A percentile compares a stretch with the other conserved stretches of the same genome.
Evolutionary conservation across 2,888 invertebrate genomes (phyloP).

Genomic region (Leptinotarsa tumamoca): DNA sequence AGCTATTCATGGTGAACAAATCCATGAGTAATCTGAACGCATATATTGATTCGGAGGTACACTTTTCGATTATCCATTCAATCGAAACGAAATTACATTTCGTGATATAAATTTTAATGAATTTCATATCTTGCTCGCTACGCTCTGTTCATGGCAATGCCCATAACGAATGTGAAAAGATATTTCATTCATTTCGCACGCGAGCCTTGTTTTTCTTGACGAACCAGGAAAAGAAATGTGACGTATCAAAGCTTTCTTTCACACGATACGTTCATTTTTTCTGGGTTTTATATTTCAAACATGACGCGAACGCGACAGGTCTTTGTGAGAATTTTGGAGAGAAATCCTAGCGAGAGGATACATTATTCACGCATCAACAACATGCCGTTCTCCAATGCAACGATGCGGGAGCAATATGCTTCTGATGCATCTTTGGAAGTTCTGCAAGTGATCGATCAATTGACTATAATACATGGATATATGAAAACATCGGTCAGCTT

Average conservation of each 20-base stretch:
- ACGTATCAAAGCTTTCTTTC: slow-evolving; percentile 28
- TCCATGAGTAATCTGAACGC: too few relatives aligned
- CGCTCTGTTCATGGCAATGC: neutral
- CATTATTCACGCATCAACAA: neutral
- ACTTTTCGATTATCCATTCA: neutral
- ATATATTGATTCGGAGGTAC: too few relatives aligned
- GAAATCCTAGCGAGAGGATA: neutral
- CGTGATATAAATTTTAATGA: slow-evolving; percentile 2
- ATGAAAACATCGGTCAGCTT: too few relatives aligned
- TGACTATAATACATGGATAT: too few relatives aligned
- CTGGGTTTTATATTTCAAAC: neutral
- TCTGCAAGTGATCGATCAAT: too few relatives aligned
- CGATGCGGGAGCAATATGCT: neutral
- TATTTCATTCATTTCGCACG: slow-evolving; percentile 30
- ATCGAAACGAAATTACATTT: neutral
- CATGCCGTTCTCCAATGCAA: neutral
- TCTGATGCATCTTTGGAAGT: too few relatives aligned
- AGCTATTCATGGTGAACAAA: too few relatives aligned
- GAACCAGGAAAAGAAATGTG: slow-evolving; percentile 29
- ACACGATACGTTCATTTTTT: slow-evolving; percentile 24
- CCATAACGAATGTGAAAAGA: neutral
- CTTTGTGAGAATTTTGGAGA: neutral
- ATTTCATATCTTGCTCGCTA: neutral
- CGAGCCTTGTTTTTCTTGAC: slow-evolving; percentile 29
- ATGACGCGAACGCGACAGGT: neutral